Percentiles rank a stretch among this genome's conserved stretches.
Evolutionary conservation across 2,113 vertebrate genomes (phyloP).

Genomic region (Procavia capensis): DNA sequence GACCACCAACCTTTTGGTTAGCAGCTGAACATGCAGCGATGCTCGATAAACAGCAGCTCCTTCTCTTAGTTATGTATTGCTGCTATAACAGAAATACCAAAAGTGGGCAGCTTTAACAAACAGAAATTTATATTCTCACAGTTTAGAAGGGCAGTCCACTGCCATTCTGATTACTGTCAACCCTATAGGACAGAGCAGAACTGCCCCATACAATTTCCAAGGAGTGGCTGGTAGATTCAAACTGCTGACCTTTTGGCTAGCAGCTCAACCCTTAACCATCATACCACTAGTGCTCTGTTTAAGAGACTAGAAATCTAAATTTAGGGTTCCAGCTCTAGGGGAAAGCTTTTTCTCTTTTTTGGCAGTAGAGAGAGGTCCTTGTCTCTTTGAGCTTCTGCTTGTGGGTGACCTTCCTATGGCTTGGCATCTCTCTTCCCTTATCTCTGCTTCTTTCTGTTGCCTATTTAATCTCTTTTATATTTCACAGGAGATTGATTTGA

Average conservation of each 20-base stretch:
- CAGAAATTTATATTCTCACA: too few species aligned
- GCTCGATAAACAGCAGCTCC: slow-evolving; percentile 20
- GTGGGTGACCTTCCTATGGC: neutral
- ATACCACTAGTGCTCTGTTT: too few species aligned
- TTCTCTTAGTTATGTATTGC: neutral
- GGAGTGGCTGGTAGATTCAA: too few species aligned
- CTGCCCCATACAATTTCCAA: too few species aligned
- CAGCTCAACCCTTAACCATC: too few species aligned
- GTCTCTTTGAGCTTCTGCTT: neutral
- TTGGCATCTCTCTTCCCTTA: neutral
- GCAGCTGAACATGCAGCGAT: neutral
- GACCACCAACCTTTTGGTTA: too few species aligned
- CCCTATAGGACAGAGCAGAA: too few species aligned
- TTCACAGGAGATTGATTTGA: neutral
- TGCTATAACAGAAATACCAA: neutral
- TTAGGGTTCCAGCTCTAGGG: too few species aligned
- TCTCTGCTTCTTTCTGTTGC: neutral
- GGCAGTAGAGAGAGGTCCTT: neutral
- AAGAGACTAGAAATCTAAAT: too few species aligned
- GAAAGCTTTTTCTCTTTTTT: neutral
- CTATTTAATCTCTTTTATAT: neutral
- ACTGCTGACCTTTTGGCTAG: too few species aligned
- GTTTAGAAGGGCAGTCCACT: too few species aligned
- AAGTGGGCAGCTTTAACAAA: neutral
- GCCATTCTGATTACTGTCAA: too few species aligned